Evolutionary conservation across 2,888 invertebrate genomes (phyloP).

Genomic region (Ectobius pallidus): DNA sequence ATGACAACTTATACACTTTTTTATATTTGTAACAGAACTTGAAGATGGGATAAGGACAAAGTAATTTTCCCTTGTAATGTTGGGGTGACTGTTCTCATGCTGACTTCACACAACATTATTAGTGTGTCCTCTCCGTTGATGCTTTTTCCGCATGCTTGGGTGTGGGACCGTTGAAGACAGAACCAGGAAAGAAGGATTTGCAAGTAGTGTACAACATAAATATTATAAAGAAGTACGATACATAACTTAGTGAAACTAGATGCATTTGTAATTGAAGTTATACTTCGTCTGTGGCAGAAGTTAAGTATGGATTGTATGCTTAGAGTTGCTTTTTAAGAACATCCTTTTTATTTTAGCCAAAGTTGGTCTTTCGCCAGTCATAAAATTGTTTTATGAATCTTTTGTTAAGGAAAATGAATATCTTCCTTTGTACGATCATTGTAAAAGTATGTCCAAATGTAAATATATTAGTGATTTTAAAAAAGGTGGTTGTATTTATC

Average conservation of each 20-base stretch:
- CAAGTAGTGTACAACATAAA: not conserved
- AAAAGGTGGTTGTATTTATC: too few relatives aligned
- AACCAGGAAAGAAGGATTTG: constrained; percentile 2
- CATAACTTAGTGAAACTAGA: not conserved
- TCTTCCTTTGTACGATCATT: constrained; percentile 14
- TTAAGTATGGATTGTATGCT: constrained; percentile 3
- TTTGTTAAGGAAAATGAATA: constrained; percentile 6
- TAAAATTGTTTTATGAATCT: not conserved
- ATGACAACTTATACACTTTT: too few relatives aligned
- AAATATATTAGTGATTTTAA: constrained; percentile 9
- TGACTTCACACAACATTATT: too few relatives aligned
- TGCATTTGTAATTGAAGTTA: not conserved
- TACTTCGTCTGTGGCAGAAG: not conserved
- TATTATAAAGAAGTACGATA: not conserved
- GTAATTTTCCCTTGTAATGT: too few relatives aligned
- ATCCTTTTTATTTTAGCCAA: constrained; percentile 12
- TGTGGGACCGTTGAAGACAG: constrained; percentile 8
- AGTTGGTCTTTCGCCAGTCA: not conserved
- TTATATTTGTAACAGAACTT: too few relatives aligned
- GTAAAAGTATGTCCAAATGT: constrained; percentile 21
- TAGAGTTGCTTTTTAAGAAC: constrained; percentile 4
- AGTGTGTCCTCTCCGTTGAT: constrained; percentile 11
- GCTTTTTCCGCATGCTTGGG: not conserved
- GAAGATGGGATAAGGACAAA: too few relatives aligned
- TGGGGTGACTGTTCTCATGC: too few relatives aligned